A percentile compares a stretch with the other conserved stretches of the same genome.
These are phyloP conservation scores for Diadophis punctatus DNA, from an alignment of 2,113 vertebrate species.

Conservation along the genomic window DNA sequence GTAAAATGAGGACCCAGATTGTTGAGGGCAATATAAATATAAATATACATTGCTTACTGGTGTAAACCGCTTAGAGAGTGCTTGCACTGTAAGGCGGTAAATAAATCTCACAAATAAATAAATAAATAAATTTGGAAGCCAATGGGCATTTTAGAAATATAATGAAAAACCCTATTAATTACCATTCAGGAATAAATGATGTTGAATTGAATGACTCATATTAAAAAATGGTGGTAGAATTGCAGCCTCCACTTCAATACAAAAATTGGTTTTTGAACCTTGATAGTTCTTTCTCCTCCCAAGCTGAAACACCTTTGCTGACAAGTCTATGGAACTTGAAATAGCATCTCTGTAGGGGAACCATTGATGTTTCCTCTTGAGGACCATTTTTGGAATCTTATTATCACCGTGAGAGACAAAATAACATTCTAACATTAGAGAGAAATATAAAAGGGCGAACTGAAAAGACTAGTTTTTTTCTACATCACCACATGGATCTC, in stretches of 20 bases:
- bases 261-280: not conserved
- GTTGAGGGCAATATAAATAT: no score
- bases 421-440: not conserved
- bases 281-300: not conserved
- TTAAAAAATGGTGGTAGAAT: not conserved
- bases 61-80: no score
- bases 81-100: no score
- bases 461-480: not conserved
- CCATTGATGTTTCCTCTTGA: not conserved
- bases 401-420: not conserved
- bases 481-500: not conserved
- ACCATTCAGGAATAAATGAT: not conserved
- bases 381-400: not conserved
- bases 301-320: not conserved
- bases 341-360: not conserved
- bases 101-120: no score
- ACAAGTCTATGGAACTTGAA: not conserved
- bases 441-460: not conserved
- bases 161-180: not conserved
- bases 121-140: not conserved
- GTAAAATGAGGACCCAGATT: no score
- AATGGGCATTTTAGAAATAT: not conserved
- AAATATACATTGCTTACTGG: no score
- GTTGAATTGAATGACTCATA: not conserved
- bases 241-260: not conserved